Evolutionary conservation across 2,888 invertebrate genomes (phyloP).

Genomic region (Margaritifera margaritifera): DNA sequence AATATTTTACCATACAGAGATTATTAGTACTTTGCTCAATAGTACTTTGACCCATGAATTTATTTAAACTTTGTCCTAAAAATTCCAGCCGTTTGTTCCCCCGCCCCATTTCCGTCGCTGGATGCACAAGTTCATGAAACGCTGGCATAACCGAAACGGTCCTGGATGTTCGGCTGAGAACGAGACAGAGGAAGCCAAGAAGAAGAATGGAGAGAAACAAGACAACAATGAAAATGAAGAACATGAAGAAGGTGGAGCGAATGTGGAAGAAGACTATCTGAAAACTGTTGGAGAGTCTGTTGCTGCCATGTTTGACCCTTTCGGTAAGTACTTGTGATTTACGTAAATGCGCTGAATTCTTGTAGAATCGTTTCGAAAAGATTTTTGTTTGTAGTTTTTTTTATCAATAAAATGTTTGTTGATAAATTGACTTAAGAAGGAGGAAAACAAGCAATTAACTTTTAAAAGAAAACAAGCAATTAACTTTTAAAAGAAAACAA

Average conservation of each 20-base stretch:
- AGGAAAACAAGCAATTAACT: too few relatives aligned
- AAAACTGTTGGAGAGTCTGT: conserved; percentile 74
- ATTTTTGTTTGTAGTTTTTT: too few relatives aligned
- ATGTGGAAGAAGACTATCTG: conserved; percentile 64
- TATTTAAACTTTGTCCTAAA: too few relatives aligned
- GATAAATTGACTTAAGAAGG: too few relatives aligned
- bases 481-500: too few relatives aligned
- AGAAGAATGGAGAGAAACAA: conserved; percentile 10
- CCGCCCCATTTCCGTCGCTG: conserved; percentile 64
- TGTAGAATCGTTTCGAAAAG: neutral
- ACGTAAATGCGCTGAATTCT: neutral
- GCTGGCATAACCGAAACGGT: conserved; percentile 48
- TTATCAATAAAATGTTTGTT: too few relatives aligned
- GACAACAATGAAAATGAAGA: conserved; percentile 5
- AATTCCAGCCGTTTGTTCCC: conserved; percentile 39
- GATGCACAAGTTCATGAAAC: conserved; percentile 59
- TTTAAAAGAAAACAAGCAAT: too few relatives aligned
- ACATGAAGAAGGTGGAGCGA: conserved; percentile 19
- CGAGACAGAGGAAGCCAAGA: conserved; percentile 17
- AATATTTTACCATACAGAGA: too few relatives aligned
- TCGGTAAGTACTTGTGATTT: conserved; percentile 66
- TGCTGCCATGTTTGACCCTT: conserved; percentile 75
- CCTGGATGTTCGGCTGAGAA: conserved; percentile 30
- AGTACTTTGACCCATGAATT: too few relatives aligned
- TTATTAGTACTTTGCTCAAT: too few relatives aligned